Evolutionary conservation across 2,888 invertebrate species (phyloP).

Genomic region (Callyntrura guangdongensis): DNA sequence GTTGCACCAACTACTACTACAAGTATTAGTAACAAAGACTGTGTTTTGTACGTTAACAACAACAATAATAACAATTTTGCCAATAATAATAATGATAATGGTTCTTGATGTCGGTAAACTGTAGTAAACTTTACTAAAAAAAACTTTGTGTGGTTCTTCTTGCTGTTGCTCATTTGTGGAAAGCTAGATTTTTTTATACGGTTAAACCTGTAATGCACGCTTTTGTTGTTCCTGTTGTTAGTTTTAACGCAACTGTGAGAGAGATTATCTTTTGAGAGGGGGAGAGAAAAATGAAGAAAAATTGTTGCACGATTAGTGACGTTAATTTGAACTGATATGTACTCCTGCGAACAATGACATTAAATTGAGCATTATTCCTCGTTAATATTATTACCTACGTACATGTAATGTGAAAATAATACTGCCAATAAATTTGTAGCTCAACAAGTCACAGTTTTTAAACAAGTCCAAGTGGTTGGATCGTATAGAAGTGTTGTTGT

Average conservation of each 20-base stretch:
- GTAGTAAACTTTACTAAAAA: neutral
- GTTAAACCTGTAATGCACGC: no score
- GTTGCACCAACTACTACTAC: neutral
- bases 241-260: no score
- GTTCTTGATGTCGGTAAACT: constrained; percentile 3
- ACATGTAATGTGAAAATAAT: constrained; percentile 1
- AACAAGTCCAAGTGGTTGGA: neutral
- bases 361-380: neutral
- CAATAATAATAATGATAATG: constrained; percentile 13
- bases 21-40: neutral
- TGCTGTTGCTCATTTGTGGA: neutral
- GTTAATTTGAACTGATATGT: neutral
- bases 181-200: neutral
- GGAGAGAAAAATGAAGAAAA: no score
- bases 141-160: neutral
- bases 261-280: neutral
- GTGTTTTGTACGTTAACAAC: neutral
- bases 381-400: neutral
- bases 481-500: neutral
- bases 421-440: constrained; percentile 21
- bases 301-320: neutral
- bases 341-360: neutral
- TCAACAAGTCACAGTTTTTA: constrained; percentile 5
- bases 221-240: no score
- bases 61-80: neutral